Evolutionary conservation across 2,797 vertebrate species (phyloP), one percentile per base, ranked within the genome.

Genomic region (Tragopan temminckii): DNA sequence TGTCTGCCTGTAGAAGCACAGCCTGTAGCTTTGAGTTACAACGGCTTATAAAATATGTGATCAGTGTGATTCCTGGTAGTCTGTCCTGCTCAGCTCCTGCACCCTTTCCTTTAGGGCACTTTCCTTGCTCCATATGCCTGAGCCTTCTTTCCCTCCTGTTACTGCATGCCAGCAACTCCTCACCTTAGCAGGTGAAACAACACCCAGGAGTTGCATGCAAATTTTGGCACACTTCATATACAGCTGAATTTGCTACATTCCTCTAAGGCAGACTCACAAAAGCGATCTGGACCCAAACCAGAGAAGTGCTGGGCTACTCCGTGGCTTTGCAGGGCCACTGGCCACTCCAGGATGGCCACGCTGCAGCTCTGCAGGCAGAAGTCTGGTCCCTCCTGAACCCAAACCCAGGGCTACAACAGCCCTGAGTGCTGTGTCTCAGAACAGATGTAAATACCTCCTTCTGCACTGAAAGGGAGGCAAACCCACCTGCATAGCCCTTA

Each of bases 361-460:
- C 38, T 83, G 18, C n/a, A 80, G 18, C 18, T 69, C 62, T 52
- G 29, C 75, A 23, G 69, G 52, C 38, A 40, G 20, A 63, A 67
- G 36, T 42, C 4, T 4, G 69, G 42, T 42, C 57, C 48, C 11
- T 64, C n/a, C 36, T 31, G 13, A 27, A 53, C 16, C 53, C 58
- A 76, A 35, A 66, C 4, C 17, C 38, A 72, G 66, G n/a, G n/a
- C n/a, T 18, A 33, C 27, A 64, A 53, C 1, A 38, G 42, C 25
- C 66, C 74, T 38, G 38, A 64, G 20, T 59, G 13, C 13, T 6
- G 25, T 8, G 2, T 89, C 96, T 96, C 89, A 91, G 95, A 96
- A 92, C 64, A 95, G 76, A 85, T 82, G 66, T 94, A 92, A 96
- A 85, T 67, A 87, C 91, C 92, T 88, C 68, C 77, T 88, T 90